These are phyloP conservation scores for Sebastiscus tertius DNA, from an alignment of 2,797 vertebrate genomes.

Conservation along the genomic window DNA sequence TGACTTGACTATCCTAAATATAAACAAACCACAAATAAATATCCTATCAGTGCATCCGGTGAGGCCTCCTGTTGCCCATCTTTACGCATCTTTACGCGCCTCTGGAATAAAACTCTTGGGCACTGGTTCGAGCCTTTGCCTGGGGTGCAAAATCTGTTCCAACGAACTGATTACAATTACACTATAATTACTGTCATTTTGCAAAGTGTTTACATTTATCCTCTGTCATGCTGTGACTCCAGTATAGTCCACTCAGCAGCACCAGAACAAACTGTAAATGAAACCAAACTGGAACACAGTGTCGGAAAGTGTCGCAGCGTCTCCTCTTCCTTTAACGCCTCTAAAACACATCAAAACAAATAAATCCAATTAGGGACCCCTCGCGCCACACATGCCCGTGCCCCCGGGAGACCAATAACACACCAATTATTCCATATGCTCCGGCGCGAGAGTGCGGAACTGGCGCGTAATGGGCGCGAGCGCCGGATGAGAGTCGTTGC, in stretches of 20 bases:
- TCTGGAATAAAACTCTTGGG: conserved; percentile 15
- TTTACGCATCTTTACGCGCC: background rate
- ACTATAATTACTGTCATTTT: conserved; percentile 22
- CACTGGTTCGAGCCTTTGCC: background rate
- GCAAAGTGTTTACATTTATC: conserved; percentile 13
- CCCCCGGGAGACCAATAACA: conserved; percentile 80
- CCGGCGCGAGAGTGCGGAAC: conserved; percentile 65
- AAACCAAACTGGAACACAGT: conserved; percentile 45
- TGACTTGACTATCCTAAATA: background rate
- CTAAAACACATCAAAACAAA: conserved; percentile 81
- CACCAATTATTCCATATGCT: conserved; percentile 82
- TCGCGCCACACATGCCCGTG: conserved; percentile 73
- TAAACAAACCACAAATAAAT: conserved; percentile 11
- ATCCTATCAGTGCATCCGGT: background rate
- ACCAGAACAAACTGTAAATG: conserved; percentile 43
- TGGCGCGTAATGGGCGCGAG: conserved; percentile 70
- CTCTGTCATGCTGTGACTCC: conserved; percentile 10
- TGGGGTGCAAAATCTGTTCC: background rate
- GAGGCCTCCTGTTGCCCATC: background rate
- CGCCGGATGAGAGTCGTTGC: conserved; percentile 76
- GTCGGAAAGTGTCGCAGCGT: conserved; percentile 33
- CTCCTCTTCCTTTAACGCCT: conserved; percentile 57
- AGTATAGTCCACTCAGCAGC: conserved; percentile 1
- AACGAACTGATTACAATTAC: background rate
- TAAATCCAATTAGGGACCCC: conserved; percentile 79